Evolutionary conservation across 2,113 vertebrate genomes (phyloP).

Genomic region (Vidua macroura): DNA sequence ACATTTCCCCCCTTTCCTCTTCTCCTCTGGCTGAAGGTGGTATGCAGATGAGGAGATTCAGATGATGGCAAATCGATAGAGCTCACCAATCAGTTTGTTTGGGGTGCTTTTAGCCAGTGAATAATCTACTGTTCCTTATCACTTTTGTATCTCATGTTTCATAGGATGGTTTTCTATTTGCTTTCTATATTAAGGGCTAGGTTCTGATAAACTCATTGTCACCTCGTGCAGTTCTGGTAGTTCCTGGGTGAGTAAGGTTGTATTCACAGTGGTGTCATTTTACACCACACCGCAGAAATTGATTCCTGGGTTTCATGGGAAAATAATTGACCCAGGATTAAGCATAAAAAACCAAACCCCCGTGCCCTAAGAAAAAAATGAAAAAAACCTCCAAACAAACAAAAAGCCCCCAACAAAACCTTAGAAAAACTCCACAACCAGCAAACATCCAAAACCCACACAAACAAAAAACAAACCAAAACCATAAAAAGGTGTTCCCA

Average conservation of each 20-base stretch:
- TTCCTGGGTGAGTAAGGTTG: background rate
- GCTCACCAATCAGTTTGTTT: background rate
- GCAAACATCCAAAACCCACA: background rate
- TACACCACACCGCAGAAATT: accelerated
- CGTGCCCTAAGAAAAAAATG: background rate
- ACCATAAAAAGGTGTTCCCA: background rate
- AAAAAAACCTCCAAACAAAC: background rate
- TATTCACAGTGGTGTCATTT: background rate
- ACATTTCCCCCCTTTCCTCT: background rate
- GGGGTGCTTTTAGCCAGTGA: background rate
- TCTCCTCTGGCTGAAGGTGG: background rate
- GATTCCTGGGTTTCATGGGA: background rate
- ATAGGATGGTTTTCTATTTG: background rate
- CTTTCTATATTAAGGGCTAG: background rate
- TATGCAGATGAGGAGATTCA: background rate
- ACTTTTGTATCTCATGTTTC: background rate
- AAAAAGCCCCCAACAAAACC: background rate
- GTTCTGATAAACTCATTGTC: background rate
- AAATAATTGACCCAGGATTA: background rate
- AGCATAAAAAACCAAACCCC: background rate
- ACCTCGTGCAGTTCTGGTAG: accelerated
- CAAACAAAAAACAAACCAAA: background rate
- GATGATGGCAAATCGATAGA: accelerated
- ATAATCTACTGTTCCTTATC: background rate
- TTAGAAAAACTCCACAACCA: background rate